A percentile compares a stretch with the other conserved stretches of the same genome.
Evolutionary conservation across 2,888 invertebrate genomes (phyloP).

Genomic region (Drosophila ochracea): DNA sequence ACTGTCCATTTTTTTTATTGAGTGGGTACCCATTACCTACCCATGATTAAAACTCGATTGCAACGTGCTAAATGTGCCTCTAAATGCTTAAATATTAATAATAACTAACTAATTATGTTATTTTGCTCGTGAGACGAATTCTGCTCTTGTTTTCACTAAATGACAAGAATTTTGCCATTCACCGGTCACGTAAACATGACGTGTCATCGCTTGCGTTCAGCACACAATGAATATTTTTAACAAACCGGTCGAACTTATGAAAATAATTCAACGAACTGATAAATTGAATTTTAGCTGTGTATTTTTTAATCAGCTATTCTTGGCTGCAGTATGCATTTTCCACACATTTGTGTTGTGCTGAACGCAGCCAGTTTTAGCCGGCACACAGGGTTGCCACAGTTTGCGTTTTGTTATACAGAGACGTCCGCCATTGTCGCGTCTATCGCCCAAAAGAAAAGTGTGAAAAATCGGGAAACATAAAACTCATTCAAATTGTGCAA

Average conservation of each 20-base stretch:
- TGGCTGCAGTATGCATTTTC: background rate
- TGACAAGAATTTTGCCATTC: conserved; percentile 70
- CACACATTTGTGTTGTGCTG: conserved; percentile 24
- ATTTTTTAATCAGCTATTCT: background rate
- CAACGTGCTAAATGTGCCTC: conserved; percentile 65
- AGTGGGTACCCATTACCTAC: conserved; percentile 40
- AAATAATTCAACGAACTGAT: background rate
- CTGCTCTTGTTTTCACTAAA: conserved; percentile 76
- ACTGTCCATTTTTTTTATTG: background rate
- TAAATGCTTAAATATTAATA: conserved; percentile 66
- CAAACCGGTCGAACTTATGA: background rate
- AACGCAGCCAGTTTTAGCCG: conserved; percentile 55
- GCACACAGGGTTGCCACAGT: conserved; percentile 62
- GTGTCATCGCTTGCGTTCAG: conserved; percentile 72
- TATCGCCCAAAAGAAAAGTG: conserved; percentile 68
- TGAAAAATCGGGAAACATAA: conserved; percentile 63
- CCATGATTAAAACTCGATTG: conserved; percentile 62
- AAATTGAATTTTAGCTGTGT: background rate
- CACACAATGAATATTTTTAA: conserved; percentile 18
- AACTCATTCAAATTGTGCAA: conserved; percentile 67
- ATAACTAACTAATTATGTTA: conserved; percentile 64
- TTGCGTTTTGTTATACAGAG: conserved; percentile 65
- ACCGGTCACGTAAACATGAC: conserved; percentile 66
- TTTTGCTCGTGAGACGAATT: conserved; percentile 54
- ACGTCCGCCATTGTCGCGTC: conserved; percentile 84